Percentiles rank a stretch among this genome's conserved stretches.
Evolutionary conservation across 1,140 invertebrate genomes (phyloP).

Genomic region (Conus betulinus): DNA sequence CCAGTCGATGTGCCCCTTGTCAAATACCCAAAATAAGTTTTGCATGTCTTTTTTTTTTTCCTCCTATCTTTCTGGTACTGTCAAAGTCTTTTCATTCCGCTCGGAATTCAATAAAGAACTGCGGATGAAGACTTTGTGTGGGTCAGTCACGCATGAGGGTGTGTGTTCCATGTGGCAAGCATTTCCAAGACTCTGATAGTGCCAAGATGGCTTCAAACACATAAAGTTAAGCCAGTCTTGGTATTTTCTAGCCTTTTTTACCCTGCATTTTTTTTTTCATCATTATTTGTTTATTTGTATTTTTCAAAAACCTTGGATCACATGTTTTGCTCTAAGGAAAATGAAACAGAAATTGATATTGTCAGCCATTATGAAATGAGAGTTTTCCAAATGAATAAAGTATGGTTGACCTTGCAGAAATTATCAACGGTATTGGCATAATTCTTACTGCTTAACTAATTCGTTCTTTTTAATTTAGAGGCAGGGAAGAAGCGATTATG

Average conservation of each 20-base stretch:
- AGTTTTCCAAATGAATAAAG: too few relatives aligned
- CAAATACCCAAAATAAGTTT: not conserved
- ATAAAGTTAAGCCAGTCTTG: slow-evolving; percentile 19
- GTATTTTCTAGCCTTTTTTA: not conserved
- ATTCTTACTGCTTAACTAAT: too few relatives aligned
- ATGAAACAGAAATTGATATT: too few relatives aligned
- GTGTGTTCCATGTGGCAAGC: slow-evolving; percentile 13
- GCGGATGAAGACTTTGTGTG: not conserved
- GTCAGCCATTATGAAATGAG: too few relatives aligned
- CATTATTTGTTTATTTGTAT: too few relatives aligned
- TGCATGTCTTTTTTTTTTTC: slow-evolving; percentile 15
- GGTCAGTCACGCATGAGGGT: not conserved
- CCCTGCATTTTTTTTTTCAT: too few relatives aligned
- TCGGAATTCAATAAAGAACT: slow-evolving; percentile 8
- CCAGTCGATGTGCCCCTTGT: slow-evolving; percentile 27
- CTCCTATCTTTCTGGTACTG: slow-evolving; percentile 15
- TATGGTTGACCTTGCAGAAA: too few relatives aligned
- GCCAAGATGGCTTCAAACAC: slow-evolving; percentile 1
- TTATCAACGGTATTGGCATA: too few relatives aligned
- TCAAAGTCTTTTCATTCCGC: not conserved
- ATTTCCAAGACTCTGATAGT: not conserved
- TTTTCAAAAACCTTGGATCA: too few relatives aligned
- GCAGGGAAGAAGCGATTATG: too few relatives aligned
- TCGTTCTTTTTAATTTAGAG: too few relatives aligned
- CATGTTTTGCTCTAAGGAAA: too few relatives aligned